Percentiles rank a stretch among this genome's conserved stretches.
phyloP scores from a whole-genome alignment of 2,888 invertebrate genomes.

The Stenotaenia linearis region DNA sequence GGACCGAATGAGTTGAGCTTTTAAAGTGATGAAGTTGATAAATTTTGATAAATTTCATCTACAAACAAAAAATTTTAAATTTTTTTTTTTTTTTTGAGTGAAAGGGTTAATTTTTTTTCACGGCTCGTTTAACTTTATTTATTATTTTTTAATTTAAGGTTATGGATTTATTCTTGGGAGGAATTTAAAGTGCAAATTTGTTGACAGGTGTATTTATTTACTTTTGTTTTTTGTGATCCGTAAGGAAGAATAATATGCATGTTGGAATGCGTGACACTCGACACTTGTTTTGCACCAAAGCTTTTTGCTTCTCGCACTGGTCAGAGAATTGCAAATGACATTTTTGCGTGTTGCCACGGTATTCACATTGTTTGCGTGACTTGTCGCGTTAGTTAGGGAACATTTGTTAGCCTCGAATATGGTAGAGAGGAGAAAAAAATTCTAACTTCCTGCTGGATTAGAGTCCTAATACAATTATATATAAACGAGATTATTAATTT shows the following conservation, averaged over 20 bases:
- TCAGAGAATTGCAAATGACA: conserved; percentile 20
- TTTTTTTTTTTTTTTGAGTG: too few species aligned
- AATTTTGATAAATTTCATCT: conserved; percentile 7
- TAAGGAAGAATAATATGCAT: conserved; percentile 17
- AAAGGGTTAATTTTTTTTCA: background rate
- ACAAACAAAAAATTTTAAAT: background rate
- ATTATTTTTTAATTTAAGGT: background rate
- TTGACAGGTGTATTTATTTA: conserved; percentile 4
- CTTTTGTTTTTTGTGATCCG: background rate
- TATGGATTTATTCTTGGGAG: background rate
- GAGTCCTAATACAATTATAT: background rate
- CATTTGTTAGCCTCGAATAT: background rate
- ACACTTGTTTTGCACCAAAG: conserved; percentile 23
- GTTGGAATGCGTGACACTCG: conserved; percentile 24
- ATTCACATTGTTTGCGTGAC: conserved; percentile 2
- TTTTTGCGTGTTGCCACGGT: conserved; percentile 7
- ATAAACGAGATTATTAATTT: background rate
- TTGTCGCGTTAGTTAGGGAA: conserved; percentile 10
- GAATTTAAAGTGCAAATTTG: background rate
- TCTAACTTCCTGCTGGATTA: background rate
- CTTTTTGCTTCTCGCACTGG: conserved; percentile 23
- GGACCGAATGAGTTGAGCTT: conserved; percentile 6
- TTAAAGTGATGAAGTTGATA: conserved; percentile 1
- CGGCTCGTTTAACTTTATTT: background rate
- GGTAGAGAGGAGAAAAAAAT: background rate